Conservation (phyloP, 2,888 invertebrate species). For the Vannuccia rotundouncinata region DNA sequence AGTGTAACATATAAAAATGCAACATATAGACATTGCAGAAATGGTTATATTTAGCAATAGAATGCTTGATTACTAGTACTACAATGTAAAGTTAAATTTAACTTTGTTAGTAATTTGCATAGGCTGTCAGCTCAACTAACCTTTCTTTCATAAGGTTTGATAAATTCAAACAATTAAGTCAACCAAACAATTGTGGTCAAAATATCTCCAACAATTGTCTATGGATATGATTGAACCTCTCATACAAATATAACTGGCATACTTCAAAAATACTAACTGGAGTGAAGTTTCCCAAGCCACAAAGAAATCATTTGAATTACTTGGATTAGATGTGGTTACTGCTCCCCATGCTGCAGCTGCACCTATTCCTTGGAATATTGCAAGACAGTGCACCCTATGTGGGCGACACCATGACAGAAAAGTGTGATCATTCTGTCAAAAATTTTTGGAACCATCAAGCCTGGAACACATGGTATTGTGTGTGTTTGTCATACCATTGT, state of each 20-base stretch:
- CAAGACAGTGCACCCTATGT: background rate
- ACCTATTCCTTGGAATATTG: conserved; percentile 5
- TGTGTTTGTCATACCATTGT: background rate
- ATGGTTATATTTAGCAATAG: conserved; percentile 6
- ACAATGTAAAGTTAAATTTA: too few species aligned
- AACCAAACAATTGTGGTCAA: background rate
- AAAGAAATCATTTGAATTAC: conserved; percentile 21
- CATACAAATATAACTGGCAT: background rate
- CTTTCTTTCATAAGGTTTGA: too few species aligned
- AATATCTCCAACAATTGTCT: background rate
- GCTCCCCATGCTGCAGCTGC: conserved; percentile 6
- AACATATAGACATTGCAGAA: background rate
- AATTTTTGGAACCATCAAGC: background rate
- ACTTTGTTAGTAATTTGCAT: too few species aligned
- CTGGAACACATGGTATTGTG: conserved; percentile 5
- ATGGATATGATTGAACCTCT: conserved; percentile 16
- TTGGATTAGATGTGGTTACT: conserved; percentile 1
- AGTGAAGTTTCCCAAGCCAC: conserved; percentile 14
- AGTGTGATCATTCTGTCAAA: background rate
- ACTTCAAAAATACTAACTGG: conserved; percentile 11
- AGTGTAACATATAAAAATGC: background rate
- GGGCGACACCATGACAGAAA: background rate
- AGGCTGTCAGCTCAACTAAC: too few species aligned
- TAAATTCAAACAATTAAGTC: too few species aligned
- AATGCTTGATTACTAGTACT: too few species aligned